Evolutionary conservation across 2,888 invertebrate species (phyloP).

Genomic region (Drosophila birchii): DNA sequence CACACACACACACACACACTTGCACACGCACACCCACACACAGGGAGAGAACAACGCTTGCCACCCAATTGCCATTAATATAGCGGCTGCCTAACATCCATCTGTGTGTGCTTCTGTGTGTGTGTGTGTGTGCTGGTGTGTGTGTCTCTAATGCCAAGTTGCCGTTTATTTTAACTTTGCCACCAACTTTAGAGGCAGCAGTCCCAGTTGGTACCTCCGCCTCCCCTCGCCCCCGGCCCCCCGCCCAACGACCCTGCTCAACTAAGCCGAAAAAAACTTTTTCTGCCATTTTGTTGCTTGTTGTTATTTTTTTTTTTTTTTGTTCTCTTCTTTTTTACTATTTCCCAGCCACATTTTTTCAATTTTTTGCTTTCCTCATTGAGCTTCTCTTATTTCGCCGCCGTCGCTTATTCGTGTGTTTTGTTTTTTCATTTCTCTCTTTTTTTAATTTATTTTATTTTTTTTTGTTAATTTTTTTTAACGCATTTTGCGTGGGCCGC

Average conservation of each 20-base stretch:
- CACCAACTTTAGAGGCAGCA: constrained; percentile 75
- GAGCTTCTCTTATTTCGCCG: constrained; percentile 62
- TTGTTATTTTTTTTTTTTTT: constrained; percentile 39
- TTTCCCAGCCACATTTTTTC: constrained; percentile 65
- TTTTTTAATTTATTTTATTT: constrained; percentile 15
- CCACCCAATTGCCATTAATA: constrained; percentile 83
- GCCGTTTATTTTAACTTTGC: constrained; percentile 78
- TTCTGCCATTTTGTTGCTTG: constrained; percentile 72
- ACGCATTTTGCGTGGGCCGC: constrained; percentile 59
- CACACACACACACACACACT: constrained; percentile 60
- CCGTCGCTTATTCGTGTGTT: constrained; percentile 48
- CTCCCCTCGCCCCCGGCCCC: not conserved
- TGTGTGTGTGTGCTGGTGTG: constrained; percentile 43
- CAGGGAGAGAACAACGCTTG: constrained; percentile 44
- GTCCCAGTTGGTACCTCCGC: constrained; percentile 41
- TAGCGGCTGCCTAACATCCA: constrained; percentile 80
- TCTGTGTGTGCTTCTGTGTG: constrained; percentile 32
- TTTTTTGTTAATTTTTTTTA: constrained; percentile 63
- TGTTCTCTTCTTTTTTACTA: constrained; percentile 64
- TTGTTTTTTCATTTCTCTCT: constrained; percentile 35
- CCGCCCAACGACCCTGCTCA: constrained; percentile 20
- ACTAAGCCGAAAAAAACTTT: constrained; percentile 48
- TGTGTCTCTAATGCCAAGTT: constrained; percentile 81
- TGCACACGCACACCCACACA: constrained; percentile 12
- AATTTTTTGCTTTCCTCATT: constrained; percentile 51